Evolutionary conservation across 2,797 vertebrate genomes (phyloP).

Genomic region (Lagorchestes hirsutus): DNA sequence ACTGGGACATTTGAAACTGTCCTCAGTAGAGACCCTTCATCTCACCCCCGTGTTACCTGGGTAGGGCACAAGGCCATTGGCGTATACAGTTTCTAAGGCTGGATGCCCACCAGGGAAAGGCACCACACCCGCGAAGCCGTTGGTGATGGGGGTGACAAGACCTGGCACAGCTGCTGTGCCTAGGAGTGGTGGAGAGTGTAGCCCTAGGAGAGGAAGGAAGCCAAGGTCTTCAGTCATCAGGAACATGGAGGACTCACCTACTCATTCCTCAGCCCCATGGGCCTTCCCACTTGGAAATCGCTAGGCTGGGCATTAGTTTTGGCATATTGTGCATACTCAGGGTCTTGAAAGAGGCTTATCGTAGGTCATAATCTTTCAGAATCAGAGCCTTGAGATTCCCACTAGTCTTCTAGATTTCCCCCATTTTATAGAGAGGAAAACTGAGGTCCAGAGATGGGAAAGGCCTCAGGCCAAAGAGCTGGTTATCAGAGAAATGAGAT

Average conservation of each 20-base stretch:
- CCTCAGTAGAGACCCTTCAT: not conserved
- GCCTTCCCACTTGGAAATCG: not conserved
- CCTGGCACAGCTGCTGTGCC: slow-evolving; percentile 94
- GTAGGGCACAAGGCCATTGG: slow-evolving; percentile 96
- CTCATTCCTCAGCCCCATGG: not conserved
- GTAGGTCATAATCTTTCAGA: not conserved
- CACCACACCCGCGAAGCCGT: slow-evolving; percentile 95
- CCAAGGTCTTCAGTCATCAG: not conserved
- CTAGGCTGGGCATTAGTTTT: not conserved
- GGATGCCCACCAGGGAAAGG: slow-evolving; percentile 96
- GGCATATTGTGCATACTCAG: not conserved
- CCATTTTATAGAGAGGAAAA: not conserved
- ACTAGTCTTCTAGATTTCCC: not conserved
- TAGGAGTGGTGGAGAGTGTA: slow-evolving; percentile 96
- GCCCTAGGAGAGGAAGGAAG: slow-evolving; percentile 86
- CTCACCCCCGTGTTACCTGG: slow-evolving; percentile 85
- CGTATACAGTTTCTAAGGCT: slow-evolving; percentile 95
- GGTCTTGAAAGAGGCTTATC: not conserved
- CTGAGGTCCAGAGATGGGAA: not conserved
- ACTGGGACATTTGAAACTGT: not conserved
- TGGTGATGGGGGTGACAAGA: slow-evolving; percentile 95
- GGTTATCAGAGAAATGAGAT: not conserved
- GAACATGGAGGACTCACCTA: not conserved
- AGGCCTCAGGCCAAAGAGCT: not conserved
- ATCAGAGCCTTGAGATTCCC: not conserved